These are phyloP conservation scores for Sinocyclocheilus grahami DNA, from an alignment of 2,113 vertebrate genomes.

Conservation along the genomic window DNA sequence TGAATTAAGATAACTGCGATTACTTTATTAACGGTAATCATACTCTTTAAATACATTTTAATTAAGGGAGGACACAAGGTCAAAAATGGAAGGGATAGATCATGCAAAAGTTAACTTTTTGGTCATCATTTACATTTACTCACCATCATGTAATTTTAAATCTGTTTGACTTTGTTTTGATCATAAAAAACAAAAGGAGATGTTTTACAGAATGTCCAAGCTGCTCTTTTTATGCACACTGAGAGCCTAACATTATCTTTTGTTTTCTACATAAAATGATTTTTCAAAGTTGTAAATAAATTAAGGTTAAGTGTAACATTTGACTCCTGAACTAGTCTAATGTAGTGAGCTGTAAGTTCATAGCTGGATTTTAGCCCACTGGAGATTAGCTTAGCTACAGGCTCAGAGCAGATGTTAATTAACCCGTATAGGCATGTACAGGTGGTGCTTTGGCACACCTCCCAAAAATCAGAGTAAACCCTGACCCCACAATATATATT, in stretches of 20 bases:
- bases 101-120: neutral
- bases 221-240: neutral
- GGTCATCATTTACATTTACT: neutral
- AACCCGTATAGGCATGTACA: neutral
- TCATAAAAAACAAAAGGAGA: neutral
- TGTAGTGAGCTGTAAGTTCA: neutral
- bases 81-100: neutral
- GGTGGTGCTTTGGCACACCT: slow-evolving; percentile 1
- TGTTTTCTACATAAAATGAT: neutral
- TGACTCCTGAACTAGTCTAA: neutral
- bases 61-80: neutral
- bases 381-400: slow-evolving; percentile 27
- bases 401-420: slow-evolving; percentile 12
- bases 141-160: neutral
- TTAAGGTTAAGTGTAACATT: neutral
- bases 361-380: neutral
- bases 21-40: neutral
- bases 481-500: neutral
- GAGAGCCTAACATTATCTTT: neutral
- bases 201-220: neutral
- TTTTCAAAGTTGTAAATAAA: too few relatives aligned
- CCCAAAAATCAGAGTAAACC: neutral
- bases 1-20: slow-evolving; percentile 4
- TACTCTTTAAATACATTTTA: neutral
- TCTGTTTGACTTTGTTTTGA: neutral